Evolutionary conservation across 64 coral and sea anemone genomes (phyloP), one percentile per base, ranked within the genome.

Genomic region (Dendrophyllia cribrosa): DNA sequence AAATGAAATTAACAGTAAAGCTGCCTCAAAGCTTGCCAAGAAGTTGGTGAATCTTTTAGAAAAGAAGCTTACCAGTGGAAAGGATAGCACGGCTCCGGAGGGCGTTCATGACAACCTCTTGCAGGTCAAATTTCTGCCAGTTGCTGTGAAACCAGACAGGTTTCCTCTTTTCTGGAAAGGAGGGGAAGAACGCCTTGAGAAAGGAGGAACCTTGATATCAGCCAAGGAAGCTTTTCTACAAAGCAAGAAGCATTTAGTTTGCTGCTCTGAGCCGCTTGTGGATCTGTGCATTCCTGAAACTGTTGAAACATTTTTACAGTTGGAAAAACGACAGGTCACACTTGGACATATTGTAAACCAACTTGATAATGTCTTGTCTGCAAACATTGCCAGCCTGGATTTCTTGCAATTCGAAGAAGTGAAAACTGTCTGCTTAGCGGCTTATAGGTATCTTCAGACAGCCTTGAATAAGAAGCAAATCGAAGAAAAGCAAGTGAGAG

Each of bases 111-210:
- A 69, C 53, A 76, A 53, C 17, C 21, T 98, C 17, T 58, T 67
- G 48, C 58, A 69, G 68, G 72, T 86, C 7, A 51, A 59, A 66
- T 93, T 98, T 87, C 90, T 98, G 3, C 96, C 96, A 43, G 71
- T 95, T 19, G 63, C 86, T 76, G 11, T 26, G 19, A 98, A 84
- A 61, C 96, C 96, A 51, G 14, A 67, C 53, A 17, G 59, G 17
- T 95, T 90, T 51, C 96, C 96, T 16, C 80, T 93, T 43, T 51
- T 24, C 17, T 98, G 96, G 96, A 95, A 91, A 92, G 90, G 86
- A 16, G 74, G 86, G 58, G 86, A 98, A 61, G 2, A 70, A 5
- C 14, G 11, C 26, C 56, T 19, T 50, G 59, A 45, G 58, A 65
- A 44, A 19, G 34, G 8, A 11, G 3, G 15, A 21, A 60, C 14